A percentile compares a stretch with the other conserved stretches of the same genome.
Evolutionary conservation across 2,113 vertebrate species (phyloP).

Genomic region (Deroptyus accipitrinus): DNA sequence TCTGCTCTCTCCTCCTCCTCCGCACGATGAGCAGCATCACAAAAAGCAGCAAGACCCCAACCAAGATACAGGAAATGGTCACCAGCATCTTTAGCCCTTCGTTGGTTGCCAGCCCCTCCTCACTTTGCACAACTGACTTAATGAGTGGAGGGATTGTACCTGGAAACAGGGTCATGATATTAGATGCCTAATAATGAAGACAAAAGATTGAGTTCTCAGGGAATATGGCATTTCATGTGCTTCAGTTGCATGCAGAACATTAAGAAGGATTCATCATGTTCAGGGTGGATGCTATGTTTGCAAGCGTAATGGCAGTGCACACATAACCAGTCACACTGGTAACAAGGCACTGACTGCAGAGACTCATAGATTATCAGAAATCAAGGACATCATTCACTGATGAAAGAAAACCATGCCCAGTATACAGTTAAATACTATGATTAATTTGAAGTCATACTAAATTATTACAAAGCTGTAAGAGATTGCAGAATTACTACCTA

Average conservation of each 20-base stretch:
- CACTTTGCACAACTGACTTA: constrained; percentile 89
- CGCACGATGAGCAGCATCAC: constrained; percentile 90
- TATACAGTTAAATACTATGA: neutral
- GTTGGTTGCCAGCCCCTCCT: constrained; percentile 90
- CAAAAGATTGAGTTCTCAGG: constrained; percentile 23
- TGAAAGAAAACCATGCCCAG: neutral
- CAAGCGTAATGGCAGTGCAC: neutral
- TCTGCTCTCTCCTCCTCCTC: constrained; percentile 92
- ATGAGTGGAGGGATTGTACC: constrained; percentile 96
- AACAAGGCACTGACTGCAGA: neutral
- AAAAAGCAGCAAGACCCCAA: constrained; percentile 89
- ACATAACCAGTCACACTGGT: neutral
- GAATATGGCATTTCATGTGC: neutral
- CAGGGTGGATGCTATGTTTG: neutral
- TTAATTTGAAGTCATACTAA: neutral
- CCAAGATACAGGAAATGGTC: constrained; percentile 93
- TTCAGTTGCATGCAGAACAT: neutral
- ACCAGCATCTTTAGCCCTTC: constrained; percentile 97
- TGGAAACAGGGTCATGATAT: constrained; percentile 69
- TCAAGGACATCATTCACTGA: neutral
- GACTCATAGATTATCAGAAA: neutral
- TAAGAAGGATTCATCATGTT: neutral
- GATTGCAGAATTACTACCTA: neutral
- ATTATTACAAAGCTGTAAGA: neutral
- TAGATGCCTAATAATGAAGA: constrained; percentile 55